Evolutionary conservation across 2,888 invertebrate genomes (phyloP), one percentile per base, ranked within the genome.

Genomic region (Pyrgus malvae): DNA sequence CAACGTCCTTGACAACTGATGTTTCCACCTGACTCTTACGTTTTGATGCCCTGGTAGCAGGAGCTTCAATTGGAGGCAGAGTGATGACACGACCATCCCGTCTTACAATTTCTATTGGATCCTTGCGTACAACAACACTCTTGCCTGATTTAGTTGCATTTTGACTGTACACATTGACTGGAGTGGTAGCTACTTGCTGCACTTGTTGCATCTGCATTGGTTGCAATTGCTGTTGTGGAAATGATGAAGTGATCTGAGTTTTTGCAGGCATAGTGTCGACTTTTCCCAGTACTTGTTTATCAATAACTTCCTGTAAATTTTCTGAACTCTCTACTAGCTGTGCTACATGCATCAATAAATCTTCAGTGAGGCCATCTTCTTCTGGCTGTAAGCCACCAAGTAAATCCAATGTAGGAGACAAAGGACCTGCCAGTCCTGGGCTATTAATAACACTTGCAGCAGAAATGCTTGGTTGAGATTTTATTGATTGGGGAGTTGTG

Each of bases 11-110:
- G 7, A 41, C 38, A 41, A 17, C 56, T 9, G 59, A 41, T n/a
- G 59, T 38, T 31, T 88, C 78, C 61, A 78, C 65, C 63, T 92
- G 91, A 56, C 87, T 93, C 60, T 93, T 91, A 9, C 93, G 85
- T 71, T 95, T 94, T 14, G 95, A 94, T 56, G 94, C 93, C 35
- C 96, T 90, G 0, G 96, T 96, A 1, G 96, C 94, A 6, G 96
- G 96, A 16, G 96, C 94, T 79, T 96, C 96, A 50, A 96, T 95
- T 0, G 96, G 96, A 9, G 96, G 96, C 59, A 96, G 82, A 0
- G 94, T 94, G 48, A 96, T 94, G 31, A 96, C 92, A 25, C 95
- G 91, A 0, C 95, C 95, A 73, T 95, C 95, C 14, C 93, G 91
- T 14, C 95, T 87, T 7, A 95, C 91, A 60, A 95, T 94, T 80